Conservation (phyloP, 1,140 invertebrate genomes). For the Phthorimaea operculella region DNA sequence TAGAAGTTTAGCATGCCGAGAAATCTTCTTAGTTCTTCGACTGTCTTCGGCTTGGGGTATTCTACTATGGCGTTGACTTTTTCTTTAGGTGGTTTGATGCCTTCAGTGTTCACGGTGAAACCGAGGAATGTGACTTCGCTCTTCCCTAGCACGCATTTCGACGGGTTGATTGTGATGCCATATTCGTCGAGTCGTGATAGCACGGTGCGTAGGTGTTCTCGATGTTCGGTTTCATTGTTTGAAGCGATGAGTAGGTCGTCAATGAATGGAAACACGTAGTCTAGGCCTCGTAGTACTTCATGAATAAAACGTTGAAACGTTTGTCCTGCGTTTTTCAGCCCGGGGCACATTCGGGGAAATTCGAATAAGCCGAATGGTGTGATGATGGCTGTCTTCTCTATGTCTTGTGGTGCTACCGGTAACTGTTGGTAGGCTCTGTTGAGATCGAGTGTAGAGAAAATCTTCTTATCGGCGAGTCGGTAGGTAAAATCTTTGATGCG, state of each 20-base stretch:
- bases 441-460: constrained; percentile 61
- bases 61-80: constrained; percentile 19
- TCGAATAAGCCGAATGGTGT: constrained; percentile 44
- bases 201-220: constrained; percentile 20
- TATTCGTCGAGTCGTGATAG: constrained; percentile 26
- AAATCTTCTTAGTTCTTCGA: constrained; percentile 14
- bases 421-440: constrained; percentile 56
- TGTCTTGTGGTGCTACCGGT: constrained; percentile 28
- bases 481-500: constrained; percentile 14
- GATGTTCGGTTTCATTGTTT: constrained; percentile 25
- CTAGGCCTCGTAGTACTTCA: constrained; percentile 33
- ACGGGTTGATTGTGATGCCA: constrained; percentile 29
- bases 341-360: constrained; percentile 34
- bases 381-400: constrained; percentile 38
- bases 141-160: constrained; percentile 27
- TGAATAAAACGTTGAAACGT: constrained; percentile 67
- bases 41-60: constrained; percentile 5
- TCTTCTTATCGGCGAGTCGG: constrained; percentile 10
- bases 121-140: constrained; percentile 28
- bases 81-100: constrained; percentile 26
- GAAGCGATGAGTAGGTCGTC: constrained; percentile 50
- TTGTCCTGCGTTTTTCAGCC: constrained; percentile 40
- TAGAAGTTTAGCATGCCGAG: constrained; percentile 18
- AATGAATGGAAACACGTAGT: constrained; percentile 34
- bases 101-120: constrained; percentile 28